These are phyloP conservation scores for Pangasianodon hypophthalmus DNA, from an alignment of 2,113 vertebrate genomes.

Conservation along the genomic window DNA sequence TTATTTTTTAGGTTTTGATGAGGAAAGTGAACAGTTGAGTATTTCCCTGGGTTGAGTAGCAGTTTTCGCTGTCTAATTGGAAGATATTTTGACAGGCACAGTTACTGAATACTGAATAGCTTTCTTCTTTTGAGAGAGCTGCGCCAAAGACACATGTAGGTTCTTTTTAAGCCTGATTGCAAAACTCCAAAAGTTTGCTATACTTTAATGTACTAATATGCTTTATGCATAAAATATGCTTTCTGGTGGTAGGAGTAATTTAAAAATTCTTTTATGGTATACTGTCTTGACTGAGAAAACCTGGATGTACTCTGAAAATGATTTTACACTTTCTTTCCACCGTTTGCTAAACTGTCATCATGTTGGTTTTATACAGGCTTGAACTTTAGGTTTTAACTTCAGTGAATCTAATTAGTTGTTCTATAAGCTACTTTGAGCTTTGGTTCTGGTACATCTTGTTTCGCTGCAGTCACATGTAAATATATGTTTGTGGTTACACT, in stretches of 20 bases:
- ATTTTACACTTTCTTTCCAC: background rate
- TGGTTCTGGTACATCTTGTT: background rate
- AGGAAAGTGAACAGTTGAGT: background rate
- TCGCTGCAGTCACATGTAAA: background rate
- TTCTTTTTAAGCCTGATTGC: too few species aligned
- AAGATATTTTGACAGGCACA: background rate
- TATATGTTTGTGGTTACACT: background rate
- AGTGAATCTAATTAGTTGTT: background rate
- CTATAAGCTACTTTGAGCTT: background rate
- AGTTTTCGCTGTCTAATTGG: background rate
- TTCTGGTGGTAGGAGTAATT: background rate
- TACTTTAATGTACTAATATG: background rate
- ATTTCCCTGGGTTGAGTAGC: background rate
- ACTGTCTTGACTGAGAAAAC: background rate
- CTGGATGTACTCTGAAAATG: background rate
- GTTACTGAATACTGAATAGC: background rate
- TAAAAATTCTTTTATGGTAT: background rate
- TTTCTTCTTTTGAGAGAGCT: background rate
- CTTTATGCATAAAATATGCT: background rate
- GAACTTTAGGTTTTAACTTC: too few species aligned
- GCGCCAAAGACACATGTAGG: background rate
- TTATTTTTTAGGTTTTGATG: background rate
- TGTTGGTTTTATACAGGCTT: too few species aligned
- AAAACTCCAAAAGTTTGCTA: background rate
- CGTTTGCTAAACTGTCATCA: background rate